Base-by-base conservation (phyloP, 2,797 vertebrate species). In the Echiichthys vipera region DNA sequence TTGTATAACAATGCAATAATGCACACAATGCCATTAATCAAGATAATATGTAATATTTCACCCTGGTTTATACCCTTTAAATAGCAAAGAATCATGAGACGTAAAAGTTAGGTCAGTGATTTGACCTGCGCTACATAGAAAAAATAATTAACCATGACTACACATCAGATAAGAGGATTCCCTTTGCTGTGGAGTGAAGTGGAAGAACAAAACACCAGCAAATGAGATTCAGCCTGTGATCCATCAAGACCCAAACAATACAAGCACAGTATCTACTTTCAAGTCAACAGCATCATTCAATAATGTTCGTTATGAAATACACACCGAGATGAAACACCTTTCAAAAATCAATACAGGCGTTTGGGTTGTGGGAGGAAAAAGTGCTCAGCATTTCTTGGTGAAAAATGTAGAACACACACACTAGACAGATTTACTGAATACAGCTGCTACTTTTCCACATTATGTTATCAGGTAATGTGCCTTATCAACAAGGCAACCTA, bases 161-260 rank as follows among this genome's bases (percentile, higher is more conserved):
- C 13, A 22, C 18, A 50, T 43, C 32, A 3, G 2, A 55, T n/a
- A 9, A 13, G 11, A 39, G 25, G 42, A 55, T 32, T 40, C n/a
- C 11, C 20, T 20, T 0, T 9, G 22, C 34, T 47, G 24, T n/a
- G 10, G 20, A 22, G 17, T 15, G 20, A 61, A 29, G 18, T 53
- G 2, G 32, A 24, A 40, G 5, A 37, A 54, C 27, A 25, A 32
- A 49, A 67, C 20, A 39, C 6, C 39, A 40, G 18, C 9, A 11
- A 57, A 55, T 17, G 27, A 25, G 49, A 47, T 62, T 34, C 37
- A 24, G 20, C 11, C 15, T 55, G 42, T 22, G 14, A 65, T 51
- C 65, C 32, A 70, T 70, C 43, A 62, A 27, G 42, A 40, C 6
- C n/a, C 40, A 18, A 63, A 63, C 24, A 67, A 40, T 25, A 47